These are phyloP conservation scores for Gymnosoma rotundatum DNA, from an alignment of 2,888 invertebrate species.

Conservation along the genomic window DNA sequence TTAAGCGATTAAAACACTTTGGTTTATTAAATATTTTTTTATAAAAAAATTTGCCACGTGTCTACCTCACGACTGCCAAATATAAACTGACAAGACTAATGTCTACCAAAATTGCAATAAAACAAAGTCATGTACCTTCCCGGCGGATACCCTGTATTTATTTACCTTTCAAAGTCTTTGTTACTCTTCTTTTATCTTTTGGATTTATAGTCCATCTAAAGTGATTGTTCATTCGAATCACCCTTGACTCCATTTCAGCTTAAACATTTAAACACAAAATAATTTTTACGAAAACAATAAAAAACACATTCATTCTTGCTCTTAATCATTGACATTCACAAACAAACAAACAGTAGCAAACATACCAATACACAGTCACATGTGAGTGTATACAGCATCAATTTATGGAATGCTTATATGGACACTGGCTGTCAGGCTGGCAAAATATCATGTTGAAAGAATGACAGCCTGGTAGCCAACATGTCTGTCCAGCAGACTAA, in stretches of 20 bases:
- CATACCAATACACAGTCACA: no score
- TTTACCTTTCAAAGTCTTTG: slow-evolving; percentile 30
- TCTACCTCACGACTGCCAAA: no score
- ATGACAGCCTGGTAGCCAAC: slow-evolving; percentile 21
- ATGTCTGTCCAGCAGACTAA: not conserved
- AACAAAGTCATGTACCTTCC: no score
- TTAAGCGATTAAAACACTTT: no score
- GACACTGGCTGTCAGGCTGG: slow-evolving; percentile 41
- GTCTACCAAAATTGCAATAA: no score
- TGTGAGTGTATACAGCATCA: slow-evolving; percentile 45
- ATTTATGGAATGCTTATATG: slow-evolving; percentile 50
- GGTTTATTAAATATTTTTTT: no score
- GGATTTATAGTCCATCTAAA: slow-evolving; percentile 36
- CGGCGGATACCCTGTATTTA: no score
- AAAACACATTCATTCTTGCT: slow-evolving; percentile 1
- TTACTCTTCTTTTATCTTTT: slow-evolving; percentile 26
- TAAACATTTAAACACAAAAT: slow-evolving; percentile 44
- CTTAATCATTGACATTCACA: not conserved
- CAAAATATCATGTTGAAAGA: slow-evolving; percentile 23
- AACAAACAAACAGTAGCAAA: slow-evolving; percentile 5
- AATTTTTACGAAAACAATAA: slow-evolving; percentile 27
- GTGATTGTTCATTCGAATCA: slow-evolving; percentile 47
- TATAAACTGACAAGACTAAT: no score
- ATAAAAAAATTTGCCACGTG: no score
- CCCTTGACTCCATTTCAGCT: slow-evolving; percentile 64